A percentile compares a stretch with the other conserved stretches of the same genome.
Conservation (phyloP, 1,140 invertebrate species). For the Elysia chlorotica region DNA sequence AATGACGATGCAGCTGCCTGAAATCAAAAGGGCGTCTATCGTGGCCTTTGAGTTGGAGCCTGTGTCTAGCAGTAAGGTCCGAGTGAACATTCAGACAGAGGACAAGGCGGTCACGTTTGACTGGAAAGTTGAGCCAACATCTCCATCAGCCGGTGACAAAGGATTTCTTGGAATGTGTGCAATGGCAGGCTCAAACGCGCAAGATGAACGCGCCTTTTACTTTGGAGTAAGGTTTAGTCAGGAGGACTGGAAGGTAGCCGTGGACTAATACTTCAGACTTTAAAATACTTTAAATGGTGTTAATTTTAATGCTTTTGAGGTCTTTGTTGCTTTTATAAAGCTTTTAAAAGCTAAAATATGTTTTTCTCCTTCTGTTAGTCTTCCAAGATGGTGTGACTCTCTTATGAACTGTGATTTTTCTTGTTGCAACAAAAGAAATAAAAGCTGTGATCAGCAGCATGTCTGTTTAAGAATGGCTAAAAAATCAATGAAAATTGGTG, state of each 20-base stretch:
- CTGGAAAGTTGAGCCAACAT: constrained; percentile 38
- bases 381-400: no score
- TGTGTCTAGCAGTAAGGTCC: constrained; percentile 49
- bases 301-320: no score
- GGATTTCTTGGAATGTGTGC: neutral
- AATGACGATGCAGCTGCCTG: constrained; percentile 52
- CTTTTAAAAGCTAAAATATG: no score
- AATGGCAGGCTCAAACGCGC: neutral
- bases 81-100: constrained; percentile 49
- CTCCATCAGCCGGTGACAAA: neutral
- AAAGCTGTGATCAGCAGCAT: no score
- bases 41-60: constrained; percentile 50
- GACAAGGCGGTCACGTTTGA: constrained; percentile 56
- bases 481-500: no score
- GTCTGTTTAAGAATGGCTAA: no score
- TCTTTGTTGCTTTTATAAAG: no score
- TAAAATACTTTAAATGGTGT: no score
- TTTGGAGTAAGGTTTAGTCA: constrained; percentile 24
- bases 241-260: constrained; percentile 22
- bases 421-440: no score
- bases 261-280: no score
- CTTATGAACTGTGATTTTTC: no score
- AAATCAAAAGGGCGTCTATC: constrained; percentile 46
- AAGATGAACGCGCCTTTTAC: neutral
- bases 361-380: no score